Evolutionary conservation across 2,113 vertebrate genomes (phyloP).

Genomic region (Protomyctophum bolini): DNA sequence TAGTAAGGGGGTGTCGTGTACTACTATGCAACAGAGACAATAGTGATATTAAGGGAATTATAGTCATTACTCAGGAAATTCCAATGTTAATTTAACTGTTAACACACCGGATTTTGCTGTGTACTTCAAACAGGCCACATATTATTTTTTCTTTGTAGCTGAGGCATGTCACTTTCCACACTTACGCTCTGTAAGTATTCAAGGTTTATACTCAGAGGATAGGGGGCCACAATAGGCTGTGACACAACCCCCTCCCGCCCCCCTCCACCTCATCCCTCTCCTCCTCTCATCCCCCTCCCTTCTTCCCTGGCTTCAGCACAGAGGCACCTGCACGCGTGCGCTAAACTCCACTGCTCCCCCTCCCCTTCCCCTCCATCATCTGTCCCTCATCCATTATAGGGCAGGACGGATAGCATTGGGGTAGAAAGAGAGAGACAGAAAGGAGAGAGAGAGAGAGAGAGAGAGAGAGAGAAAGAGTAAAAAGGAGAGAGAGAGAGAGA

Average conservation of each 20-base stretch:
- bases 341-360: slow-evolving; percentile 40
- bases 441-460: slow-evolving; percentile 38
- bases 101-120: not conserved
- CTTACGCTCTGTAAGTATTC: slow-evolving; percentile 34
- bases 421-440: slow-evolving; percentile 35
- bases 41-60: too few species aligned
- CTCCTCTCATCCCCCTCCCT: slow-evolving; percentile 13
- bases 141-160: too few species aligned
- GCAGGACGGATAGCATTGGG: slow-evolving; percentile 55
- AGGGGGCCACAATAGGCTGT: slow-evolving; percentile 30
- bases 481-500: slow-evolving; percentile 28
- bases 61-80: too few species aligned
- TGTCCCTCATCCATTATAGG: slow-evolving; percentile 69
- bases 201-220: slow-evolving; percentile 30
- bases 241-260: slow-evolving; percentile 10
- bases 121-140: too few species aligned
- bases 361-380: slow-evolving; percentile 64
- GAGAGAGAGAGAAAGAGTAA: slow-evolving; percentile 20
- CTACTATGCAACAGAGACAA: too few species aligned
- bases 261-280: slow-evolving; percentile 3
- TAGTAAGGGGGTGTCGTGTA: too few species aligned
- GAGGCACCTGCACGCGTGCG: slow-evolving; percentile 75
- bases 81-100: not conserved
- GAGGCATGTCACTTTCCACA: slow-evolving; percentile 18
- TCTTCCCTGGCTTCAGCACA: slow-evolving; percentile 38